phyloP scores from a whole-genome alignment of 2,888 invertebrate species.

The Brenthis hecate region DNA sequence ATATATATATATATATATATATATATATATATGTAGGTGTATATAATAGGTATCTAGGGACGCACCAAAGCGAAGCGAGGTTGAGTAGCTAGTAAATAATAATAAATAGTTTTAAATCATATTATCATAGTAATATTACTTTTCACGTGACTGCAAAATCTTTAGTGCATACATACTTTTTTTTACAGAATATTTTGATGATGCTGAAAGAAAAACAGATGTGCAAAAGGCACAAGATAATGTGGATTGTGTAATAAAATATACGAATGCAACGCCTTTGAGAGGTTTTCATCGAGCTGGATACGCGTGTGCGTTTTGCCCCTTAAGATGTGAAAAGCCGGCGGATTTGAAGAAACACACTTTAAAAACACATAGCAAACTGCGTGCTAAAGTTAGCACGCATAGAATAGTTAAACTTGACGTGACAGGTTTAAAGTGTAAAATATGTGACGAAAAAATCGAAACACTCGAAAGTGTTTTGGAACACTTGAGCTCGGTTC shows the following conservation, averaged over 20 bases:
- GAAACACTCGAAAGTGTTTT: constrained; percentile 45
- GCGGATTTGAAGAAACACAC: constrained; percentile 53
- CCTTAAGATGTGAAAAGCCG: constrained; percentile 43
- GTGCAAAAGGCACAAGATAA: constrained; percentile 47
- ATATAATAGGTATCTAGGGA: no score
- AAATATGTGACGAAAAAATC: constrained; percentile 50
- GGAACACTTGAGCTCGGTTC: constrained; percentile 46
- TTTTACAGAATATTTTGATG: no score
- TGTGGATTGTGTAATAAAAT: constrained; percentile 52
- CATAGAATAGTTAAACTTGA: constrained; percentile 58
- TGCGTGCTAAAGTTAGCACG: constrained; percentile 4
- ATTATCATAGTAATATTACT: no score
- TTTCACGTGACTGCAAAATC: no score
- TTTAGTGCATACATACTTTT: no score
- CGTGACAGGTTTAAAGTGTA: constrained; percentile 58
- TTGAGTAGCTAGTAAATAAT: no score
- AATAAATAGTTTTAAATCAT: no score
- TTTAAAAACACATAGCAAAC: constrained; percentile 38
- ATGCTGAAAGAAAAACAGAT: background rate
- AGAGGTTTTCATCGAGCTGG: constrained; percentile 48
- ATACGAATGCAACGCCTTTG: constrained; percentile 57
- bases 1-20: no score
- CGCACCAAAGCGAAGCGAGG: no score
- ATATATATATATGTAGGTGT: no score
- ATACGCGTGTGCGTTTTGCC: constrained; percentile 53